phyloP scores from a whole-genome alignment of 37 sponge, comb jelly and placozoan species.

The Ephydatia muelleri region DNA sequence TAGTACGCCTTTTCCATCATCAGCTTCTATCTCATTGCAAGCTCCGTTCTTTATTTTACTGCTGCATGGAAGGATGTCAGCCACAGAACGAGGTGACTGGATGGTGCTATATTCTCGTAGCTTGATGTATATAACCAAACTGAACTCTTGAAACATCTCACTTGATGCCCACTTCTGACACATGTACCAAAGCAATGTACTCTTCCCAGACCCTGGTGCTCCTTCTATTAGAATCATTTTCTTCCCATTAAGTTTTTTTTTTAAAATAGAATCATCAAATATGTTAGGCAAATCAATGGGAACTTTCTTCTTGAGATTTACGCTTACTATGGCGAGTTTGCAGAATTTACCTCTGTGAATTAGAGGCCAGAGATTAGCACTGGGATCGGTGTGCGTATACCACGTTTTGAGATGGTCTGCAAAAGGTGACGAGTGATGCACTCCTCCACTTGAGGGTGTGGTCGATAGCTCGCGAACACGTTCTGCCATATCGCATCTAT shows the following conservation, averaged over 20 bases:
- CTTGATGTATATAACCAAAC: neutral
- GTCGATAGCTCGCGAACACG: neutral
- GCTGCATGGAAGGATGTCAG: too few relatives aligned
- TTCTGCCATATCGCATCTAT: neutral
- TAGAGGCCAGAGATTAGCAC: neutral
- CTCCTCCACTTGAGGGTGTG: neutral
- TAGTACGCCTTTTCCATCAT: neutral
- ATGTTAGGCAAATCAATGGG: neutral
- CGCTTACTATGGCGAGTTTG: neutral
- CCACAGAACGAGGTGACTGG: too few relatives aligned
- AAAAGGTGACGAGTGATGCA: neutral
- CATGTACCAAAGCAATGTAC: neutral
- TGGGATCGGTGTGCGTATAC: neutral
- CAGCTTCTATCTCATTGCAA: too few relatives aligned
- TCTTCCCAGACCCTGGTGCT: too few relatives aligned
- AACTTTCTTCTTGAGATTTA: too few relatives aligned
- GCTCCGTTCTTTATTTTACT: too few relatives aligned
- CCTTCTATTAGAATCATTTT: conserved; percentile 2
- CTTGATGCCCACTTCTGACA: neutral
- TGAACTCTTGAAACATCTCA: conserved; percentile 1
- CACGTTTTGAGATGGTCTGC: neutral
- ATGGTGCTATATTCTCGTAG: too few relatives aligned
- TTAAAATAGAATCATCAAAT: too few relatives aligned
- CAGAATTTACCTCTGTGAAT: neutral
- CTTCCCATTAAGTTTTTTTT: neutral